Evolutionary conservation across 2,888 invertebrate genomes (phyloP), one percentile per base, ranked within the genome.

Genomic region (Dorcus hopei): DNA sequence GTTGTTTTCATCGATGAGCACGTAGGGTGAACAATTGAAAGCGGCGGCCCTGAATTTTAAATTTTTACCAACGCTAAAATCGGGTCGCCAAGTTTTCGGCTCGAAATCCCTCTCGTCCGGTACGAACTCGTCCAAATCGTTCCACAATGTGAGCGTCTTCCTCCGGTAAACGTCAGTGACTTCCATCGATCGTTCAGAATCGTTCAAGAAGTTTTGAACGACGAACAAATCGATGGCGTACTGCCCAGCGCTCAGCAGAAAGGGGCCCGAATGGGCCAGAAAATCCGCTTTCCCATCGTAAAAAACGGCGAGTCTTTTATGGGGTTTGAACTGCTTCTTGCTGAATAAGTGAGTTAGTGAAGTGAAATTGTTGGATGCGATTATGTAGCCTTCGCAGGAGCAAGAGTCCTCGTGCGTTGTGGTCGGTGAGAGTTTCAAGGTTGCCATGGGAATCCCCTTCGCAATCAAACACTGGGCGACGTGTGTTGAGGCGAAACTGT

Each of bases 1-100:
- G 26, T 54, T 39, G 16, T 58, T 52, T 42, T n/a, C 9, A 19
- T 64, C 52, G 40, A 62, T 39, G 23, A 59, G 56, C 16, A 67
- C 49, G 58, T 60, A 67, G 2, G 69, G 69, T 8, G 65, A 58
- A 51, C 69, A 69, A 7, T 67, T 57, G 38, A 68, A 67, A 45
- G 60, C 14, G 33, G 61, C n/a, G 14, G 63, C 49, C n/a, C 33
- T 51, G 19, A 67, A 61, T 41, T 40, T 26, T 9, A 16, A n/a
- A 9, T 50, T 38, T 38, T 23, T 3, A 14, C 14, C 38, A 9
- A 50, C 11, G 9, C 11, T 9, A 38, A 50, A 50, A 26, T 50
- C 33, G n/a, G 50, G 50, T 2, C 14, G 11, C 50, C 50, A 50
- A 9, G 11, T n/a, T 4, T 33, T 33, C 6, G 26, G 26, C 26